These are phyloP conservation scores for Ommatoiulus sabulosus DNA, from an alignment of 2,888 invertebrate genomes.

Conservation along the genomic window DNA sequence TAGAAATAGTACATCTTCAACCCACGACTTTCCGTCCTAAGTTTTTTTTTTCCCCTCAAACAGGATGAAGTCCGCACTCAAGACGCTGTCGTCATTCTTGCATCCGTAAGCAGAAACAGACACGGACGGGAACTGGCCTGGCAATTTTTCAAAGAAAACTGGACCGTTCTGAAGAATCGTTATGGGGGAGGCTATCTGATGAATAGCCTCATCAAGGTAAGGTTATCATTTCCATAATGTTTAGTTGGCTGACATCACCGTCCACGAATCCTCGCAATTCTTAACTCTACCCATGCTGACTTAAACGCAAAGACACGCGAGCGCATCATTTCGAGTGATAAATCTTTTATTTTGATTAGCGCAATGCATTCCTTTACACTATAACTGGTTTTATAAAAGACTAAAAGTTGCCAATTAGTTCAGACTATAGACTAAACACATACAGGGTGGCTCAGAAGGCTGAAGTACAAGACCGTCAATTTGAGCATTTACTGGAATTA, in stretches of 20 bases:
- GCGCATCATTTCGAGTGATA: no score
- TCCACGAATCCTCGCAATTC: not conserved
- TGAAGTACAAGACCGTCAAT: no score
- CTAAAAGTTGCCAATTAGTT: no score
- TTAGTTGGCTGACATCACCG: not conserved
- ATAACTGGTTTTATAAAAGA: not conserved
- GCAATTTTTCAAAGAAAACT: slow-evolving; percentile 90
- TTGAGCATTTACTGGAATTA: no score
- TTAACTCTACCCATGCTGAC: no score
- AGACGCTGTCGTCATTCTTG: slow-evolving; percentile 90
- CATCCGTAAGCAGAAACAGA: slow-evolving; percentile 84
- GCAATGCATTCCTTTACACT: not conserved
- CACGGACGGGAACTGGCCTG: slow-evolving; percentile 88
- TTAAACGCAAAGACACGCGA: no score
- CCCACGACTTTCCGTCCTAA: not conserved
- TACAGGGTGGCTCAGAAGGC: no score
- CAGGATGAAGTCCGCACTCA: slow-evolving; percentile 92
- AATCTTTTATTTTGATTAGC: no score
- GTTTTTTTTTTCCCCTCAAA: slow-evolving; percentile 77
- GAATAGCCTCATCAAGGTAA: slow-evolving; percentile 80
- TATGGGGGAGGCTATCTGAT: slow-evolving; percentile 87
- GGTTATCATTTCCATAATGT: not conserved
- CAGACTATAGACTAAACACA: no score
- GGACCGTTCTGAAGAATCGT: slow-evolving; percentile 79
- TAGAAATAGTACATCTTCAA: slow-evolving; percentile 1